Evolutionary conservation across 2,113 vertebrate genomes (phyloP).

Genomic region (Anser cygnoides): DNA sequence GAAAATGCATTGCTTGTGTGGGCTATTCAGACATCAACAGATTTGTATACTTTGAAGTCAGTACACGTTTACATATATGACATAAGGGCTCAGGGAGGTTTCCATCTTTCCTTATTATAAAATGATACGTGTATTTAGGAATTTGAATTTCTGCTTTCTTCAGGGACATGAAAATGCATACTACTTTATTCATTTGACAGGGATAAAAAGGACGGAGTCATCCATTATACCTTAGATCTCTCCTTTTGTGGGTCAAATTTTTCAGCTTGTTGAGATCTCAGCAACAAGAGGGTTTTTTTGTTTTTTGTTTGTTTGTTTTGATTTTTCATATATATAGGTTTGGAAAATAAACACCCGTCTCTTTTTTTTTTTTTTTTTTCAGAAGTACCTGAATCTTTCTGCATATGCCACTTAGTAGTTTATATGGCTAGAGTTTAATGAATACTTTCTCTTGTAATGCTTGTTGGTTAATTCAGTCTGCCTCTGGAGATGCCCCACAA

Average conservation of each 20-base stretch:
- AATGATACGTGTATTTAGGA: background rate
- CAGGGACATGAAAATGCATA: background rate
- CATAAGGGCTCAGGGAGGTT: background rate
- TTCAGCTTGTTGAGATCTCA: background rate
- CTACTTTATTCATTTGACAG: background rate
- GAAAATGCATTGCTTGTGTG: background rate
- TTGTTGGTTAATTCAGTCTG: background rate
- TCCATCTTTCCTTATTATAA: background rate
- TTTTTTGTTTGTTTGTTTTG: rapidly evolving
- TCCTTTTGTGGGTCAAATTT: background rate
- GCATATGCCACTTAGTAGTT: rapidly evolving
- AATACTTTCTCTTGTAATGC: background rate
- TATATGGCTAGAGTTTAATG: background rate
- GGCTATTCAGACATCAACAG: background rate
- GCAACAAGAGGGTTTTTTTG: background rate
- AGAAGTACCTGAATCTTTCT: background rate
- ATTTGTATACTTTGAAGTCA: background rate
- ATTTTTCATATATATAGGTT: background rate
- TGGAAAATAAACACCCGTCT: background rate
- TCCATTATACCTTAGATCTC: background rate
- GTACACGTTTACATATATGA: background rate
- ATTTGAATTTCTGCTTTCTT: background rate
- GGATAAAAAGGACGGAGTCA: background rate
- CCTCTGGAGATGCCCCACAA: background rate
- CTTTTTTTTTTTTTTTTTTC: background rate